Percentiles rank a stretch among this genome's conserved stretches.
phyloP scores from a whole-genome alignment of 1,140 invertebrate species.

The Euborellia annulipes region DNA sequence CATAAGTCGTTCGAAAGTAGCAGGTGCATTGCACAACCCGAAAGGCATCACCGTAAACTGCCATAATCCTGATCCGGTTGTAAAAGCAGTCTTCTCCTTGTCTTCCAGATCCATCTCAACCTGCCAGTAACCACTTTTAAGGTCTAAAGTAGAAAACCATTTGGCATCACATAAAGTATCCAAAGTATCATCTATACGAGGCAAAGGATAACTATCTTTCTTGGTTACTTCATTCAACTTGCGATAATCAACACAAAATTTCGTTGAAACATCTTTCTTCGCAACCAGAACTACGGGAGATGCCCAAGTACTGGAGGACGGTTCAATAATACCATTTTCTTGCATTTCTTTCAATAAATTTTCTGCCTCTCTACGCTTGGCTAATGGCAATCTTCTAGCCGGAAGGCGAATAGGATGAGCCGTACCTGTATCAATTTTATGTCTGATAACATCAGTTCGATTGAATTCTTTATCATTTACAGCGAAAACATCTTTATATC shows the following conservation, averaged over 20 bases:
- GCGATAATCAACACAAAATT: constrained; percentile 30
- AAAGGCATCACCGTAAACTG: constrained; percentile 21
- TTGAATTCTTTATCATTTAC: too few species aligned
- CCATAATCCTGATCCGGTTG: constrained; percentile 17
- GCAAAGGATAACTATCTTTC: constrained; percentile 26
- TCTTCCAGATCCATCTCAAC: constrained; percentile 18
- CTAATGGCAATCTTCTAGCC: too few species aligned
- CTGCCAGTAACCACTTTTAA: constrained; percentile 26
- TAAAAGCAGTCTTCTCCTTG: constrained; percentile 22
- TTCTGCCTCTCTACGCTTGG: too few species aligned
- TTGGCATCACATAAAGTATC: constrained; percentile 16
- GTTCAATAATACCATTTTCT: too few species aligned
- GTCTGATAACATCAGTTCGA: too few species aligned
- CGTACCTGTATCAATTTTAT: too few species aligned
- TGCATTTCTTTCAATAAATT: too few species aligned
- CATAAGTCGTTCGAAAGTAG: constrained; percentile 16
- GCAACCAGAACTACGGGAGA: constrained; percentile 14
- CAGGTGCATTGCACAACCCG: constrained; percentile 18
- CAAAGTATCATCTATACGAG: constrained; percentile 25
- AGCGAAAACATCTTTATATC: too few species aligned
- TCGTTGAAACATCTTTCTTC: constrained; percentile 24
- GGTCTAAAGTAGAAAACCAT: constrained; percentile 23
- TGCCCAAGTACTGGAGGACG: too few species aligned
- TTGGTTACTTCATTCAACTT: constrained; percentile 23
- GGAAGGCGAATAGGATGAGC: too few species aligned